A percentile compares a stretch with the other conserved stretches of the same genome.
Conservation (phyloP, 2,888 invertebrate genomes). For the Tenthredo scrophulariae region DNA sequence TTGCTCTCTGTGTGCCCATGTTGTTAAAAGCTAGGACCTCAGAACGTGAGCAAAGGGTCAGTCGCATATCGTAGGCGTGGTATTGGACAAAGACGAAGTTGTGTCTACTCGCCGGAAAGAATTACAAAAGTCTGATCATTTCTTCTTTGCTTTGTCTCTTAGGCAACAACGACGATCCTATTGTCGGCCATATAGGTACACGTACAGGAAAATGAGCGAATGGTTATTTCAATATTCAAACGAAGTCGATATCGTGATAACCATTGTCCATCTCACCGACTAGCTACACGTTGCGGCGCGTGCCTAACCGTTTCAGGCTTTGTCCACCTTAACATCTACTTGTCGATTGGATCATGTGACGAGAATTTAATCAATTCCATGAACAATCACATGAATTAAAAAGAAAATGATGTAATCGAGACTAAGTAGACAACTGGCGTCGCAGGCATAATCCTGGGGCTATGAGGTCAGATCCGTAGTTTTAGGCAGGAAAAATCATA, state of each 20-base stretch:
- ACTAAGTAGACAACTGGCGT: background rate
- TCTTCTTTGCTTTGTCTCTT: background rate
- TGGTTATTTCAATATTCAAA: constrained; percentile 23
- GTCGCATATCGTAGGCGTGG: constrained; percentile 7
- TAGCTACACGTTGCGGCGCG: constrained; percentile 17
- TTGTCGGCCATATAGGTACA: background rate
- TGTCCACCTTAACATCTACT: constrained; percentile 19
- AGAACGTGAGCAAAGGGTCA: constrained; percentile 20
- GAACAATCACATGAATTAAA: background rate
- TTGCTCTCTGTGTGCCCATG: background rate
- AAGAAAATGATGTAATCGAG: constrained; percentile 8
- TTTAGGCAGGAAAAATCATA: background rate
- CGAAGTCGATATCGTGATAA: constrained; percentile 3
- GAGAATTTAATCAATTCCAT: constrained; percentile 18
- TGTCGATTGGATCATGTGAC: constrained; percentile 30
- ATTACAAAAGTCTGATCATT: background rate
- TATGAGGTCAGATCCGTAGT: background rate
- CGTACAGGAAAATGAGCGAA: background rate
- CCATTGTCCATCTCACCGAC: constrained; percentile 27
- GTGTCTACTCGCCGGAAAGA: background rate
- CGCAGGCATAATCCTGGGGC: background rate
- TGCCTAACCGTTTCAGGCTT: constrained; percentile 24
- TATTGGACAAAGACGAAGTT: constrained; percentile 7
- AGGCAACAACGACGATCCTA: background rate
- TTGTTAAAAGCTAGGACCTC: background rate